phyloP scores from a whole-genome alignment of 2,888 invertebrate genomes.

The Cheilosia soror region DNA sequence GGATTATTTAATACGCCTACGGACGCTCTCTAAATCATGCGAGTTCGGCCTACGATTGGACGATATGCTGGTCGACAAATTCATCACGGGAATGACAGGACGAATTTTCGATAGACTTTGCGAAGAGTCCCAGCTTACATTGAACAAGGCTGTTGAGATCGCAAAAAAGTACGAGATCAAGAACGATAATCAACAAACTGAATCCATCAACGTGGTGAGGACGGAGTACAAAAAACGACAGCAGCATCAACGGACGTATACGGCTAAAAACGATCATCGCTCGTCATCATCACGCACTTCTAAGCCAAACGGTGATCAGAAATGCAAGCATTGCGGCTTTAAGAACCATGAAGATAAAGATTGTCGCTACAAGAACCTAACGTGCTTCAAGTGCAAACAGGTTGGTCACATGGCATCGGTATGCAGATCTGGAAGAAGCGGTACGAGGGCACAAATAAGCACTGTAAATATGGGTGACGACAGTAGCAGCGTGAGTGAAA shows the following conservation, averaged over 20 bases:
- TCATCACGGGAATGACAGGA: slow-evolving; percentile 19
- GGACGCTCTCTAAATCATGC: neutral
- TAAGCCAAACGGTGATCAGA: neutral
- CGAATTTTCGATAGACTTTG: slow-evolving; percentile 10
- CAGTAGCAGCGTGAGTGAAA: neutral
- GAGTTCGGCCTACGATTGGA: neutral
- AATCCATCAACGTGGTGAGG: neutral
- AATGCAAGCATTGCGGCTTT: neutral
- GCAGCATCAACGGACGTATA: neutral
- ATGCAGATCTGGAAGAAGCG: slow-evolving; percentile 2
- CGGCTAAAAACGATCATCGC: neutral
- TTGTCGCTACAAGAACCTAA: neutral
- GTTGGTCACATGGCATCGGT: slow-evolving; percentile 11
- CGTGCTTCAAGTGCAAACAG: slow-evolving; percentile 9
- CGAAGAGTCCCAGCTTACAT: neutral
- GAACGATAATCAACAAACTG: neutral
- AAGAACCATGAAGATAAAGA: neutral
- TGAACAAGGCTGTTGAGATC: slow-evolving; percentile 9
- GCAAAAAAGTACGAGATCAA: slow-evolving; percentile 3
- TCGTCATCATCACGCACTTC: neutral
- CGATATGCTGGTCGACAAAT: slow-evolving; percentile 7
- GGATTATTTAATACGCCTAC: slow-evolving; percentile 6
- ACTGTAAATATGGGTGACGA: neutral
- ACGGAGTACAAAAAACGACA: neutral
- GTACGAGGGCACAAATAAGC: neutral